These are phyloP conservation scores for Antigone vipio DNA, from an alignment of 2,113 vertebrate genomes.

Conservation along the genomic window DNA sequence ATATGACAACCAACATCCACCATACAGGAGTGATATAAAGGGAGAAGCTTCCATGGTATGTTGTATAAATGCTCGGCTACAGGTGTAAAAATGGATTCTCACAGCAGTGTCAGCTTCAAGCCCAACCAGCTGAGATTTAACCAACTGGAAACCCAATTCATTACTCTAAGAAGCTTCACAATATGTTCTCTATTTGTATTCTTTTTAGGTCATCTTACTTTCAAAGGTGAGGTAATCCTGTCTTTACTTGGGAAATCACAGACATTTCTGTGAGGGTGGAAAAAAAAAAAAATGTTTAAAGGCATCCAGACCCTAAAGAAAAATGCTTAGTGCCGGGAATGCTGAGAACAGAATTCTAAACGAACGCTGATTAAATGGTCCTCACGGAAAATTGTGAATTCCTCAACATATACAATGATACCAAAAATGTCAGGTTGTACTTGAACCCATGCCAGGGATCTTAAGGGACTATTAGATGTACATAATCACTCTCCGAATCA, in stretches of 20 bases:
- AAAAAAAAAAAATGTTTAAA: not conserved
- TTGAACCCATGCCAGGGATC: not conserved
- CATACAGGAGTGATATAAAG: not conserved
- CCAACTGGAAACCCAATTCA: not conserved
- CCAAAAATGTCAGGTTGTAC: not conserved
- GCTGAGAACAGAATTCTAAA: not conserved
- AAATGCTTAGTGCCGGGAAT: not conserved
- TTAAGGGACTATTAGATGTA: not conserved
- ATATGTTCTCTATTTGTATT: not conserved
- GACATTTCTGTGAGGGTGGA: not conserved
- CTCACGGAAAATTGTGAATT: not conserved
- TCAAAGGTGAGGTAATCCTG: not conserved
- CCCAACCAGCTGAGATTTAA: not conserved
- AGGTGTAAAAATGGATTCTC: not conserved
- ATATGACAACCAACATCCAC: not conserved
- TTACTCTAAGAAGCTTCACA: not conserved
- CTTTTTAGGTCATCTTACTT: not conserved
- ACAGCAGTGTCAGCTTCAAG: not conserved
- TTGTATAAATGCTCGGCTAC: not conserved
- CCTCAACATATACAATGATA: not conserved
- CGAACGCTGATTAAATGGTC: not conserved
- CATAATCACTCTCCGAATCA: not conserved
- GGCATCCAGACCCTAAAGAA: not conserved
- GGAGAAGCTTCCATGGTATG: accelerated
- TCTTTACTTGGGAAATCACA: not conserved